These are phyloP conservation scores for Ammospiza maritima DNA, from an alignment of 2,797 vertebrate species.

Conservation along the genomic window DNA sequence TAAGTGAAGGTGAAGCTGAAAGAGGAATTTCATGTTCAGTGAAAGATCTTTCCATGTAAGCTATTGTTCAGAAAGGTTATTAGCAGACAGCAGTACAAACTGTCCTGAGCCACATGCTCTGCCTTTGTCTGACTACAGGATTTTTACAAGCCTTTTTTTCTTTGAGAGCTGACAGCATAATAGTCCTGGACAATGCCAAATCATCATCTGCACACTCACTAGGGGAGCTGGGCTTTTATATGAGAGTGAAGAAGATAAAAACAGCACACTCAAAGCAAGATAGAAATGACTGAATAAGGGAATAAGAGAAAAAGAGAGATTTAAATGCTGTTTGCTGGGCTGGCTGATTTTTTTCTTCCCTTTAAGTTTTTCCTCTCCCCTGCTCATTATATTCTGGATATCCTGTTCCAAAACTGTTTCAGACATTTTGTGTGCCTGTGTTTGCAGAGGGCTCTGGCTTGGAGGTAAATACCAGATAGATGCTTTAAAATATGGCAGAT, in stretches of 20 bases:
- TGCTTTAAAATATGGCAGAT: neutral
- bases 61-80: conserved; percentile 62
- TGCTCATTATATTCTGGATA: conserved; percentile 10
- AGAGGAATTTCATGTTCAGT: conserved; percentile 63
- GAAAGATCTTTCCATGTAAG: conserved; percentile 60
- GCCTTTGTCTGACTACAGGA: conserved; percentile 69
- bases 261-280: conserved; percentile 54
- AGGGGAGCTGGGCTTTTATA: conserved; percentile 60
- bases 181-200: conserved; percentile 67
- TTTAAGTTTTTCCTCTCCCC: conserved; percentile 19
- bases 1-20: conserved; percentile 59
- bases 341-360: conserved; percentile 21
- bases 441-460: conserved; percentile 1
- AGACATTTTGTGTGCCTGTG: neutral
- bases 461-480: neutral
- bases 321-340: conserved; percentile 62
- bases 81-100: conserved; percentile 63
- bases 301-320: conserved; percentile 33
- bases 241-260: conserved; percentile 63
- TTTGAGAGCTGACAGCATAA: conserved; percentile 67
- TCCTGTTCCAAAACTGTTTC: conserved; percentile 18
- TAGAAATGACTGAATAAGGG: conserved; percentile 56
- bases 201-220: conserved; percentile 69
- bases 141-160: conserved; percentile 72
- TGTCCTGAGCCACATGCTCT: conserved; percentile 44